Evolutionary conservation across 2,113 vertebrate genomes (phyloP).

Genomic region (Accipiter virgatus): DNA sequence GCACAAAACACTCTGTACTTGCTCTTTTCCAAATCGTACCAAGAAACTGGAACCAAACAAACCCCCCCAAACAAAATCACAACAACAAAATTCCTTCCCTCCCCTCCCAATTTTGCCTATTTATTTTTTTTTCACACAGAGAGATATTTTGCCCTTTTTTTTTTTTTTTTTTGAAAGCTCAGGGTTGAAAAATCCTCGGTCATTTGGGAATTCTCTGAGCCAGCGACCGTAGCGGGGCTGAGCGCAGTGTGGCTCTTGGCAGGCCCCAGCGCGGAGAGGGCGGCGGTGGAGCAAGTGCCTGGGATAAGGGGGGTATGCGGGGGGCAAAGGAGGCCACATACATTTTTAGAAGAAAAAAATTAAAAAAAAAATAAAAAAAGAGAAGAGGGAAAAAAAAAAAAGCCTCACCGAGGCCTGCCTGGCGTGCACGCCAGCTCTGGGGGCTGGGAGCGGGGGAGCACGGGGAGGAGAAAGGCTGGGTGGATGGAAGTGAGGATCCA

Average conservation of each 20-base stretch:
- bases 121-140: neutral
- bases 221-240: neutral
- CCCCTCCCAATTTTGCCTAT: neutral
- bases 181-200: neutral
- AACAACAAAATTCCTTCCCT: neutral
- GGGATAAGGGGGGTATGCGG: neutral
- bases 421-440: neutral
- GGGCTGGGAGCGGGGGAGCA: slow-evolving; percentile 33
- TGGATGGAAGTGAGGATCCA: slow-evolving; percentile 58
- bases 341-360: neutral
- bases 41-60: neutral
- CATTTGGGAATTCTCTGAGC: slow-evolving; percentile 10
- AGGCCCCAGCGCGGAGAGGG: neutral
- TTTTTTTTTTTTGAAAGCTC: neutral
- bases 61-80: neutral
- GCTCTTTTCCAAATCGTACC: neutral
- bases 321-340: slow-evolving; percentile 37
- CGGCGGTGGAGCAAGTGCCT: neutral
- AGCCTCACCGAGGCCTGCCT: neutral
- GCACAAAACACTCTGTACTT: slow-evolving; percentile 20
- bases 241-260: neutral
- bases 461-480: neutral
- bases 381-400: neutral
- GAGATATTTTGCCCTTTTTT: neutral
- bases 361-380: neutral